Conservation (phyloP, 2,888 invertebrate species). For the Eilema griseolum region DNA sequence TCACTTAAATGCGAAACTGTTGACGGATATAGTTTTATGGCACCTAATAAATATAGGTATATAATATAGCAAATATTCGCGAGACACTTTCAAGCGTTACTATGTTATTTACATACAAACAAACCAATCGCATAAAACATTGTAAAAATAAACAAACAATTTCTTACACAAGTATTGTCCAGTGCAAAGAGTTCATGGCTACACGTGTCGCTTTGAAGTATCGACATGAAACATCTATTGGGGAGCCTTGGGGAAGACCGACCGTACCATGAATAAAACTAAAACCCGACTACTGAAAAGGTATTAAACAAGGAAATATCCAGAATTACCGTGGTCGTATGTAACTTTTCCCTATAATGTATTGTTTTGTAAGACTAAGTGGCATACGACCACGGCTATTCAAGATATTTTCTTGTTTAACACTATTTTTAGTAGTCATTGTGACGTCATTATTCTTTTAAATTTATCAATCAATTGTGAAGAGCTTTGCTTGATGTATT, state of each 20-base stretch:
- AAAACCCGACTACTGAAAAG: no score
- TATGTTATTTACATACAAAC: conserved; percentile 1
- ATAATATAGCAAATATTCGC: not conserved
- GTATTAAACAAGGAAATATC: no score
- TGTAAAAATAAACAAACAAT: conserved; percentile 5
- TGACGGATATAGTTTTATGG: not conserved
- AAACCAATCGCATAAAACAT: conserved; percentile 1
- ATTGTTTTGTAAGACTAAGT: no score
- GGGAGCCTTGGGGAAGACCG: not conserved
- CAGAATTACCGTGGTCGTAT: no score
- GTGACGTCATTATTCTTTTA: no score
- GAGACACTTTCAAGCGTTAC: not conserved
- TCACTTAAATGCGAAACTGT: not conserved
- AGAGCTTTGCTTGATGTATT: no score
- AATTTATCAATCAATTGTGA: no score
- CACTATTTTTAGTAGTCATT: no score
- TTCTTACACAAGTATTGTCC: not conserved
- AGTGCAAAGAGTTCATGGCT: conserved; percentile 9
- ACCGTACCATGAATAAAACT: not conserved
- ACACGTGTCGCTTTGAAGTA: conserved; percentile 14
- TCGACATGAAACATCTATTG: not conserved
- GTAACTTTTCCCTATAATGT: no score
- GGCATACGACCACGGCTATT: no score
- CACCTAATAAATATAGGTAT: not conserved
- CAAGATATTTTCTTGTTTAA: no score